A percentile compares a stretch with the other conserved stretches of the same genome.
Conservation (phyloP, 2,113 vertebrate species). For the Rhagologus leucostigma region DNA sequence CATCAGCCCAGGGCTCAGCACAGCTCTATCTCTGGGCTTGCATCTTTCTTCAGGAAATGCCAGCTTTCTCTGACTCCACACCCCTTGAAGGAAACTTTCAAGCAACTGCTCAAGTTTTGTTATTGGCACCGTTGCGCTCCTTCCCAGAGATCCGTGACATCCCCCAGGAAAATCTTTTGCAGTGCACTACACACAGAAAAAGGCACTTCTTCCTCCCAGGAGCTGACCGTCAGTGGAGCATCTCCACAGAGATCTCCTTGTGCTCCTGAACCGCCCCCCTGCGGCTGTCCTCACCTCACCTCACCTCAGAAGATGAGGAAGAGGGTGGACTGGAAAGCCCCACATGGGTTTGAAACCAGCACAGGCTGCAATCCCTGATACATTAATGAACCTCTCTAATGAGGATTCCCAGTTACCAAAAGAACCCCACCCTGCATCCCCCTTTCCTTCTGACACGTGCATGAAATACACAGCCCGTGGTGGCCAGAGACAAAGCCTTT, state of each 20-base stretch:
- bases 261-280: background rate
- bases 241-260: background rate
- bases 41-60: no score
- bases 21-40: background rate
- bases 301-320: background rate
- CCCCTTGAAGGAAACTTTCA: background rate
- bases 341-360: background rate
- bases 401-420: background rate
- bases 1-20: background rate
- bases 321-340: background rate
- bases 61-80: background rate
- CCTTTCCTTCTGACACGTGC: background rate
- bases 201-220: background rate
- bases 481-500: background rate
- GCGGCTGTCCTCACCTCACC: background rate
- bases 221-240: background rate
- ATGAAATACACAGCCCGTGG: fast-evolving
- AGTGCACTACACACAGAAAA: background rate
- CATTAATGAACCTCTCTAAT: background rate
- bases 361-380: background rate
- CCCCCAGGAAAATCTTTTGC: background rate
- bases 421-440: background rate
- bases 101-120: fast-evolving
- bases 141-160: background rate
- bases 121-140: background rate